Conservation (phyloP, 2,797 vertebrate species). For the Tapera naevia region DNA sequence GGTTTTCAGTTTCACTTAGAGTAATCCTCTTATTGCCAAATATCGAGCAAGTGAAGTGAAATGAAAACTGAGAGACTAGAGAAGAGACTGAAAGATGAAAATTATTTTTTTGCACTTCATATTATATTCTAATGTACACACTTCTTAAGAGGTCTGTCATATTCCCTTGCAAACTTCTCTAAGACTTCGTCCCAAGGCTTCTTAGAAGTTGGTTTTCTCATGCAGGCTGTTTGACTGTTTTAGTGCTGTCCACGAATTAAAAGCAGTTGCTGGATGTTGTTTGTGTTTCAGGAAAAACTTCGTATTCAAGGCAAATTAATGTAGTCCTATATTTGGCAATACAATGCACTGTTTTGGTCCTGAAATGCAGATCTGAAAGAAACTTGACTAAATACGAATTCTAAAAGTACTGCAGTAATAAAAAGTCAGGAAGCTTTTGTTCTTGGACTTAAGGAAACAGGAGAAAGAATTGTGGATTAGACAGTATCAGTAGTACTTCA, state of each 20-base stretch:
- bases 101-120: background rate
- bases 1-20: background rate
- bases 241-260: background rate
- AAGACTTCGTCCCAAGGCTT: background rate
- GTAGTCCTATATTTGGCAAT: background rate
- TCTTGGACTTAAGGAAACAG: background rate
- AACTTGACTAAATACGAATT: background rate
- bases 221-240: background rate
- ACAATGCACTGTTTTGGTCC: fast-evolving
- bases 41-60: background rate
- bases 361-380: background rate
- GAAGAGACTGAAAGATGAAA: background rate
- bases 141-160: background rate
- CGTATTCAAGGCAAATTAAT: background rate
- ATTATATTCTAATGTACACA: background rate
- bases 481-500: background rate
- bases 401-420: background rate
- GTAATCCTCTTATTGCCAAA: background rate
- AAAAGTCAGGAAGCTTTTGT: background rate
- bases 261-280: background rate
- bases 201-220: background rate
- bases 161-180: background rate
- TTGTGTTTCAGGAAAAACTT: background rate
- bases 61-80: background rate
- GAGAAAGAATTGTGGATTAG: background rate